These are phyloP conservation scores for Drosophila aff. DNA, from an alignment of 1,140 invertebrate genomes.

Conservation along the genomic window DNA sequence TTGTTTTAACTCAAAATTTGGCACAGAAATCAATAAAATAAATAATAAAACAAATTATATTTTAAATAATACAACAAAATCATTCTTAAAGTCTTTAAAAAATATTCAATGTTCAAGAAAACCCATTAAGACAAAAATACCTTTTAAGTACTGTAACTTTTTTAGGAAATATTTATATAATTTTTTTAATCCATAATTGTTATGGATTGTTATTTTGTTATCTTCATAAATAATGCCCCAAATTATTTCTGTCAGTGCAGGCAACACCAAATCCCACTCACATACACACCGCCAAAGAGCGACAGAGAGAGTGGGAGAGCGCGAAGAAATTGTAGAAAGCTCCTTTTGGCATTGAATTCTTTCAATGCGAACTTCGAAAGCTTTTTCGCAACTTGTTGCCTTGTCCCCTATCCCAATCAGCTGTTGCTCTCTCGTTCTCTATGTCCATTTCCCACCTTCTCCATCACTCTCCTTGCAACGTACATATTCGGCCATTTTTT, in stretches of 20 bases:
- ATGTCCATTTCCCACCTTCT: no score
- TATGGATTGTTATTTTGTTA: no score
- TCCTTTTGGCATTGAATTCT: slow-evolving; percentile 70
- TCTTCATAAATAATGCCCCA: not conserved
- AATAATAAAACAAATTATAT: no score
- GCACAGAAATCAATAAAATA: no score
- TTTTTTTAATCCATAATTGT: not conserved
- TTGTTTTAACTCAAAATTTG: no score
- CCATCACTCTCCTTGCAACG: not conserved
- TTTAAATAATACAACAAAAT: no score
- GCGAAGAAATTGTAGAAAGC: slow-evolving; percentile 34
- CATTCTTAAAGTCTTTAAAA: no score
- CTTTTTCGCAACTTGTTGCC: slow-evolving; percentile 83
- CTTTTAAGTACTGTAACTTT: not conserved
- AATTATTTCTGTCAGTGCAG: not conserved
- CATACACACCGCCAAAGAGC: not conserved
- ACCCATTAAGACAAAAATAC: not conserved
- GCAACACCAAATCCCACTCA: not conserved
- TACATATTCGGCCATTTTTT: not conserved
- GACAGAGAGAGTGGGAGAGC: not conserved
- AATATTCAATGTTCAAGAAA: no score
- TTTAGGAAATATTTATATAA: not conserved
- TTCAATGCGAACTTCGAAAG: slow-evolving; percentile 69
- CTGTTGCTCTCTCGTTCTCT: slow-evolving; percentile 58
- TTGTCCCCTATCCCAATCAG: slow-evolving; percentile 57